phyloP scores from a whole-genome alignment of 2,888 invertebrate species.

The Trilocha varians region DNA sequence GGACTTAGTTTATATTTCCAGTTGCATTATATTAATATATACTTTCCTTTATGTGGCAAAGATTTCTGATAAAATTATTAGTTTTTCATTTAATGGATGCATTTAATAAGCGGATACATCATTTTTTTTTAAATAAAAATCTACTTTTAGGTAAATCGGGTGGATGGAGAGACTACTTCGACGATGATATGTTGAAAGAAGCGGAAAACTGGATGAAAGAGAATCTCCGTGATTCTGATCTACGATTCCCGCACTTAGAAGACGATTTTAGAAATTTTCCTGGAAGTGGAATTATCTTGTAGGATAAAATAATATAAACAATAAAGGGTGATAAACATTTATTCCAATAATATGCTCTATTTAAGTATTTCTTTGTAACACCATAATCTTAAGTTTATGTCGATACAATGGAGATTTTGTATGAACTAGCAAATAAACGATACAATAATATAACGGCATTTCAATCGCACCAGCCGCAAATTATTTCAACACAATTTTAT shows the following conservation, averaged over 20 bases:
- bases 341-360: slow-evolving; percentile 69
- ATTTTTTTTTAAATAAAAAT: too few relatives aligned
- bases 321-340: slow-evolving; percentile 64
- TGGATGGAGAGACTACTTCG: slow-evolving; percentile 82
- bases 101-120: too few relatives aligned
- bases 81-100: too few relatives aligned
- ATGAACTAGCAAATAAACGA: slow-evolving; percentile 55
- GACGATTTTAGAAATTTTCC: too few relatives aligned
- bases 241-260: slow-evolving; percentile 68
- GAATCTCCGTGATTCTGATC: slow-evolving; percentile 74
- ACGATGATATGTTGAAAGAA: slow-evolving; percentile 75
- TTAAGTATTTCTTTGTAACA: slow-evolving; percentile 69
- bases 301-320: slow-evolving; percentile 32
- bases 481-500: slow-evolving; percentile 35
- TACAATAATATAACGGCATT: slow-evolving; percentile 31
- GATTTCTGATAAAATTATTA: too few relatives aligned
- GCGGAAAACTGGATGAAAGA: slow-evolving; percentile 81
- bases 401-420: slow-evolving; percentile 43
- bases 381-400: slow-evolving; percentile 66
- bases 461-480: slow-evolving; percentile 34
- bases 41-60: too few relatives aligned
- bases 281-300: slow-evolving; percentile 1
- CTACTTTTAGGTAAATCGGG: slow-evolving; percentile 75
- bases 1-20: too few relatives aligned
- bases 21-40: too few relatives aligned